Evolutionary conservation across 2,888 invertebrate genomes (phyloP), one percentile per base, ranked within the genome.

Genomic region (Amphipoea lucens): DNA sequence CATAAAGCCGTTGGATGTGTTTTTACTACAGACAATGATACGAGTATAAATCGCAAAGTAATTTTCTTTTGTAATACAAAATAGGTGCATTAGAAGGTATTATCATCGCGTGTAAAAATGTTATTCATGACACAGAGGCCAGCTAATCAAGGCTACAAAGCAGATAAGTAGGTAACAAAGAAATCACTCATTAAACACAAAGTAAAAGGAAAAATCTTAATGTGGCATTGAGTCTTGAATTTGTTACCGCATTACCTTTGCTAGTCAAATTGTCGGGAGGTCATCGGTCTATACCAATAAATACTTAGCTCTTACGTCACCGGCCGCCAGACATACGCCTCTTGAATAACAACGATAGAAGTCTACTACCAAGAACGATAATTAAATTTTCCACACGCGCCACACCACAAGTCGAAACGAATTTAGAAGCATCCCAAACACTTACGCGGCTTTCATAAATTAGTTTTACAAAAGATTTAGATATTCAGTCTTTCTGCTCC

Each of bases 341-440:
- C 92, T 93, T 92, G 96, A 96, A 97, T 97, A 96, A 93, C 94
- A 96, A 96, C 94, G 92, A 94, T 92, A 90, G 90, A 91, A 91
- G 91, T 92, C 92, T 92, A 93, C 89, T 92, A 93, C 91, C 92
- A 90, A 93, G 93, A 92, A 91, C 91, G 92, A 94, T 96, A 95
- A 96, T 96, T 96, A 96, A 94, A 96, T 95, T 96, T 96, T 95
- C 95, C 94, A 95, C 96, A 93, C 95, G 92, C 93, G 91, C 90
- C 84, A 88, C 89, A 90, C 91, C 89, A 92, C 91, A 87, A 89
- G 81, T 82, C 89, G 91, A 90, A 94, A 94, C 92, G 91, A 93
- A 94, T 93, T 92, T 88, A 85, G 89, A 91, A 92, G 89, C 90
- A 89, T 90, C 88, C 90, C 89, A 91, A 92, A 92, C 90, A 89